Evolutionary conservation across 2,888 invertebrate species (phyloP), one percentile per base, ranked within the genome.

Genomic region (Gandaritis pyraliata): DNA sequence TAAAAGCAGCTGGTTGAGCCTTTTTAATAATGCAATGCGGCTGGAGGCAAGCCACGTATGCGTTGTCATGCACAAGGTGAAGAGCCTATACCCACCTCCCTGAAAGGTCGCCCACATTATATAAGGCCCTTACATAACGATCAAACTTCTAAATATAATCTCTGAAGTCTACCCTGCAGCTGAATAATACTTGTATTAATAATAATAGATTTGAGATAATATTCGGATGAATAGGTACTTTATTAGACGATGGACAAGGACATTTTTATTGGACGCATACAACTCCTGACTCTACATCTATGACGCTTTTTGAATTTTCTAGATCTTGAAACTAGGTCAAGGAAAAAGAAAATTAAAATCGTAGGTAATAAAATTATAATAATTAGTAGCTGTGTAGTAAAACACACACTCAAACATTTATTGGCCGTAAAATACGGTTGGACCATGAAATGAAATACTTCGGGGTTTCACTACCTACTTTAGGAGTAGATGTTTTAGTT

Each of bases 21-120:
- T 69, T 70, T 74, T 88, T 83, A 86, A 86, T 86, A 87, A 88
- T 88, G 84, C 83, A 87, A 55, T 72, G 67, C 53, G 43, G 62
- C 66, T 63, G 73, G 71, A 70, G 73, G 69, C 56, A 52, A 58
- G 64, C 62, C 64, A 66, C 66, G 74, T 79, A 86, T 83, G 85
- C 83, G 85, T 78, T 78, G 82, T 80, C 84, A 83, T 86, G 83
- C 82, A 80, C 78, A 72, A 75, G 68, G 72, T 72, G 64, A 73
- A 71, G 64, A 48, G 46, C 23, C 38, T 58, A 43, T 59, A 58
- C 53, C 39, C 68, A 30, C 30, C 47, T 30, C 48, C 6, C 30
- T 56, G 67, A 84, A 84, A 85, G 85, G 86, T 85, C 82, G 81
- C 73, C 73, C 66, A 63, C 69, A 73, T 62, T 43, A 52, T 75